Percentiles rank a stretch among this genome's conserved stretches.
phyloP scores from a whole-genome alignment of 2,888 invertebrate genomes.

The Incurvaria masculella region DNA sequence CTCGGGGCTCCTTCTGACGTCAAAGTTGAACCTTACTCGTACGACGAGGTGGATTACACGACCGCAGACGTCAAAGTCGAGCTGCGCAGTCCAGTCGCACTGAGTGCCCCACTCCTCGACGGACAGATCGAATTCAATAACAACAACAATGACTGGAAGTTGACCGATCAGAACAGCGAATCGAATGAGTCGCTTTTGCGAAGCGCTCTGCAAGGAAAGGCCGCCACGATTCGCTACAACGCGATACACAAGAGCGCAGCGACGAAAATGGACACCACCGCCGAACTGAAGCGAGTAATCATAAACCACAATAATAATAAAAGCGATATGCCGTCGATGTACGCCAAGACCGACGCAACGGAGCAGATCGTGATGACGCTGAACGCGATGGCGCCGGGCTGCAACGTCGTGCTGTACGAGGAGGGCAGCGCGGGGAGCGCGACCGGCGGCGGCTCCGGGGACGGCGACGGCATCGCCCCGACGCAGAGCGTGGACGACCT shows the following conservation, averaged over 20 bases:
- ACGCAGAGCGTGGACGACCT: slow-evolving; percentile 68
- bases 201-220: slow-evolving; percentile 82
- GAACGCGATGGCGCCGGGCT: slow-evolving; percentile 42
- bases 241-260: slow-evolving; percentile 51
- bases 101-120: slow-evolving; percentile 55
- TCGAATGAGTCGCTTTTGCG: slow-evolving; percentile 73
- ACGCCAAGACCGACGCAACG: slow-evolving; percentile 23
- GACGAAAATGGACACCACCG: slow-evolving; percentile 37
- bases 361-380: slow-evolving; percentile 19
- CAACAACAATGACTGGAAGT: slow-evolving; percentile 81
- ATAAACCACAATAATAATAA: slow-evolving; percentile 45
- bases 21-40: slow-evolving; percentile 42
- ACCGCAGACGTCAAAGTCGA: slow-evolving; percentile 45
- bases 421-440: slow-evolving; percentile 41
- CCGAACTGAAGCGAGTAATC: slow-evolving; percentile 40
- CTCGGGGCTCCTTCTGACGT: slow-evolving; percentile 61
- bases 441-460: too few relatives aligned
- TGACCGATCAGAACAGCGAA: slow-evolving; percentile 67
- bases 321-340: slow-evolving; percentile 55
- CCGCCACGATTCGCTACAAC: slow-evolving; percentile 57
- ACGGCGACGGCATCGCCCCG: slow-evolving; percentile 53
- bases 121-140: slow-evolving; percentile 58
- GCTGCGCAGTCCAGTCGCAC: slow-evolving; percentile 32
- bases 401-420: slow-evolving; percentile 49
- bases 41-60: slow-evolving; percentile 40